phyloP scores from a whole-genome alignment of 1,140 invertebrate genomes.

The Drosophila nikananu region DNA sequence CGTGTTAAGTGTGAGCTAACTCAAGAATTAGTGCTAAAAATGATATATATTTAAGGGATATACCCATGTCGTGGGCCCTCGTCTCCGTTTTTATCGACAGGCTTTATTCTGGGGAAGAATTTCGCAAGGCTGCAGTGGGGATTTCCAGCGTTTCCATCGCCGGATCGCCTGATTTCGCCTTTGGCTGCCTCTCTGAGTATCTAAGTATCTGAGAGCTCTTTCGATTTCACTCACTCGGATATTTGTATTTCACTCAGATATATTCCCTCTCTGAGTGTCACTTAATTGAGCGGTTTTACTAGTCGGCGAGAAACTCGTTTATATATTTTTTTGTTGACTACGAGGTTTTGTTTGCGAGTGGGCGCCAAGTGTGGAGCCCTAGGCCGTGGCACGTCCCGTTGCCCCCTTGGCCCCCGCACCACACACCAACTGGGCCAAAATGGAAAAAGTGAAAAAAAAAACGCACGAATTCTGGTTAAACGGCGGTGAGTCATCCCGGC shows the following conservation, averaged over 20 bases:
- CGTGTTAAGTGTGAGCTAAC: background rate
- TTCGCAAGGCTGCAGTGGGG: slow-evolving; percentile 45
- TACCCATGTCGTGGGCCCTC: background rate
- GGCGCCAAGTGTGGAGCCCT: slow-evolving; percentile 50
- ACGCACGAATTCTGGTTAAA: slow-evolving; percentile 77
- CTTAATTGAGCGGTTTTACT: slow-evolving; percentile 26
- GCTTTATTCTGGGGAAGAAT: slow-evolving; percentile 28
- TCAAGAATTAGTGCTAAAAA: too few species aligned
- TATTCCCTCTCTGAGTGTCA: slow-evolving; percentile 4
- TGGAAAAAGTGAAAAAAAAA: slow-evolving; percentile 46
- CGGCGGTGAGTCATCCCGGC: slow-evolving; percentile 69
- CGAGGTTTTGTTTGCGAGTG: slow-evolving; percentile 47
- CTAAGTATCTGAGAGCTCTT: slow-evolving; percentile 15
- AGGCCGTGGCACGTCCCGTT: slow-evolving; percentile 51
- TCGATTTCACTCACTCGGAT: slow-evolving; percentile 13
- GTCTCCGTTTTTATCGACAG: slow-evolving; percentile 11
- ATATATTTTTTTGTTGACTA: slow-evolving; percentile 27
- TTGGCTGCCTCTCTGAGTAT: slow-evolving; percentile 14
- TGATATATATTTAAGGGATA: background rate
- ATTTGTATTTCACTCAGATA: slow-evolving; percentile 3
- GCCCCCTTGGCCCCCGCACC: background rate
- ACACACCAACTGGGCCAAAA: slow-evolving; percentile 64
- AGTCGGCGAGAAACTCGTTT: slow-evolving; percentile 24
- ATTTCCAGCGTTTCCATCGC: slow-evolving; percentile 38
- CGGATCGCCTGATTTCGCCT: slow-evolving; percentile 52